Evolutionary conservation across 2,888 invertebrate species (phyloP), one percentile per base, ranked within the genome.

Genomic region (Cryptus viduatorius): DNA sequence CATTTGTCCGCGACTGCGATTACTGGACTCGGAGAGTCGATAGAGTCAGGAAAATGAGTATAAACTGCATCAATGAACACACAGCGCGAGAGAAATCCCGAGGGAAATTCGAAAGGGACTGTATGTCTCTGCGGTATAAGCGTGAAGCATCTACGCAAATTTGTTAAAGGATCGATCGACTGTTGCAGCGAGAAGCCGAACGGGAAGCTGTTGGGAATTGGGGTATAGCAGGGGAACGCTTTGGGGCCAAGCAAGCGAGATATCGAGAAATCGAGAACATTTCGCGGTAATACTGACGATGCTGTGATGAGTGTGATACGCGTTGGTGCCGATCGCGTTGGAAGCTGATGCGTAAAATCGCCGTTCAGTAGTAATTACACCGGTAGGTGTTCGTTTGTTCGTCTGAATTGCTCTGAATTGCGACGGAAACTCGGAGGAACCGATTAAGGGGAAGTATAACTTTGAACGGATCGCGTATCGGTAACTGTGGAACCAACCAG

Each of bases 301-400:
- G 29, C 61, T 64, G 48, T 61, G 31, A 44, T 48, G 12, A 16
- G 48, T 68, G 64, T n/a, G 24, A 44, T 19, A 71, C 29, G 73
- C 48, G 37, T 37, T 46, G 53, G 68, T 69, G 59, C 56, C 64
- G 68, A 85, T 75, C 61, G 68, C 14, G 77, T 64, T 83, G 79
- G 73, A 46, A 82, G 75, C 84, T 82, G 82, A 82, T 83, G 80
- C 81, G 84, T 86, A 86, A 79, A 84, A 87, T 87, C 81, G 78
- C 68, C 75, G 53, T 73, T 79, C 82, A 75, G 79, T 82, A 88
- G 82, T 88, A 88, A 88, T 88, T 87, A 88, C 85, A 84, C 80
- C 72, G 85, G 84, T 85, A 79, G 83, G 83, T 80, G 86, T 86
- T 83, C 71, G 73, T 86, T 81, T 61, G 77, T 79, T 78, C 73